phyloP scores from a whole-genome alignment of 2,888 invertebrate genomes.

The Tachystola acroxantha region DNA sequence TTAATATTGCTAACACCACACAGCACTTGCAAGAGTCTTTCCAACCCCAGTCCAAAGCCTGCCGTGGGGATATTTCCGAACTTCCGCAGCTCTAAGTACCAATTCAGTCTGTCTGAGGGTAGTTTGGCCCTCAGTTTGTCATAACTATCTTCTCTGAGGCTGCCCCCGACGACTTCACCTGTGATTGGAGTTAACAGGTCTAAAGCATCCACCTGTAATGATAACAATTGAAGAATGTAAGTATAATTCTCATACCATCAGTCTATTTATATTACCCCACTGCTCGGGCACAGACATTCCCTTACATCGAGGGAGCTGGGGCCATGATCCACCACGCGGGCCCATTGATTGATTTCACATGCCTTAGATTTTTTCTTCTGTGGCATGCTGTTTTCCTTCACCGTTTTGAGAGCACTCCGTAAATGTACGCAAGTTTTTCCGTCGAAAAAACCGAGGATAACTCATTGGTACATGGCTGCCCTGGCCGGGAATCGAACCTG shows the following conservation, averaged over 20 bases:
- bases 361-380: not conserved
- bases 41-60: slow-evolving; percentile 98
- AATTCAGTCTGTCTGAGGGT: slow-evolving; percentile 80
- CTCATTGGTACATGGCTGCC: too few relatives aligned
- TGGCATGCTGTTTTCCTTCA: too few relatives aligned
- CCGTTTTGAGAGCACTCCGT: too few relatives aligned
- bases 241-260: not conserved
- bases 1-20: slow-evolving; percentile 92
- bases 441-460: too few relatives aligned
- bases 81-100: slow-evolving; percentile 94
- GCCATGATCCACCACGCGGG: too few relatives aligned
- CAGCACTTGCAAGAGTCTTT: slow-evolving; percentile 90
- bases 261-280: too few relatives aligned
- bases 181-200: slow-evolving; percentile 93
- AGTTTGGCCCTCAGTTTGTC: slow-evolving; percentile 80
- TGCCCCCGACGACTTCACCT: slow-evolving; percentile 97
- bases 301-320: too few relatives aligned
- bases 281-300: too few relatives aligned
- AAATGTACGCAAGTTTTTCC: too few relatives aligned
- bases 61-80: slow-evolving; percentile 94
- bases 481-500: too few relatives aligned
- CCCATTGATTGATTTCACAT: too few relatives aligned
- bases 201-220: slow-evolving; percentile 86
- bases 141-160: slow-evolving; percentile 91
- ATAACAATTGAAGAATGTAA: not conserved